phyloP scores from a whole-genome alignment of 2,888 invertebrate species.

The Nysson spinosus region DNA sequence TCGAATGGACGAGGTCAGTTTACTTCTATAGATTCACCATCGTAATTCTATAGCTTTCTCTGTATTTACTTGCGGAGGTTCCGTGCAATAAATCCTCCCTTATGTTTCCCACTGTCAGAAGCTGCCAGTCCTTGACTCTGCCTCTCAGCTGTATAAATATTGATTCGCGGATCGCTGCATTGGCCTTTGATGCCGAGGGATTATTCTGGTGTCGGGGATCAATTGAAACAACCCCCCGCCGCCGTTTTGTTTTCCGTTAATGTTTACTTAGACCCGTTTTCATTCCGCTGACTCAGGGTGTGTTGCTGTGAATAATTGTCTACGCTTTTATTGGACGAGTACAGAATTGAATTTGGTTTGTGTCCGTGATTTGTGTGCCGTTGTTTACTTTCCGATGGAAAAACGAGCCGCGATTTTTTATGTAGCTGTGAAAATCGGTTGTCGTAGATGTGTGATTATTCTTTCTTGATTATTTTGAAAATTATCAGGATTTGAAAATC shows the following conservation, averaged over 20 bases:
- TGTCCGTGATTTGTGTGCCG: too few relatives aligned
- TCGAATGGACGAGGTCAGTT: slow-evolving; percentile 38
- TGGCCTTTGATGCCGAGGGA: slow-evolving; percentile 9
- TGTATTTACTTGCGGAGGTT: slow-evolving; percentile 38
- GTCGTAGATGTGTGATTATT: too few relatives aligned
- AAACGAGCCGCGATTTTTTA: too few relatives aligned
- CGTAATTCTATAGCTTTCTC: slow-evolving; percentile 40
- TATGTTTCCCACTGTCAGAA: slow-evolving; percentile 19
- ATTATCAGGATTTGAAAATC: too few relatives aligned
- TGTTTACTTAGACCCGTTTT: neutral
- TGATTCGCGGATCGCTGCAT: slow-evolving; percentile 16
- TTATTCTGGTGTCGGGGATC: neutral
- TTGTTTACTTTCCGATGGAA: too few relatives aligned
- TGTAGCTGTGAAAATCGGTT: too few relatives aligned
- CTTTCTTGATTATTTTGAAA: too few relatives aligned
- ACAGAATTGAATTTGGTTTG: too few relatives aligned
- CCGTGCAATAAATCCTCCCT: slow-evolving; percentile 44
- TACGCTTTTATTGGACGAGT: too few relatives aligned
- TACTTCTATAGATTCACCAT: slow-evolving; percentile 40
- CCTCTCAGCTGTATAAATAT: slow-evolving; percentile 37
- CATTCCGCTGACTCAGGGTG: too few relatives aligned
- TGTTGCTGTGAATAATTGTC: too few relatives aligned
- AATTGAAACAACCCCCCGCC: slow-evolving; percentile 1
- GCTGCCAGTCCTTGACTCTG: slow-evolving; percentile 6
- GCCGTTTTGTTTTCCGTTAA: slow-evolving; percentile 19